Percentiles rank a stretch among this genome's conserved stretches.
Conservation (phyloP, 2,113 vertebrate species). For the Paracanthobrama guichenoti region DNA sequence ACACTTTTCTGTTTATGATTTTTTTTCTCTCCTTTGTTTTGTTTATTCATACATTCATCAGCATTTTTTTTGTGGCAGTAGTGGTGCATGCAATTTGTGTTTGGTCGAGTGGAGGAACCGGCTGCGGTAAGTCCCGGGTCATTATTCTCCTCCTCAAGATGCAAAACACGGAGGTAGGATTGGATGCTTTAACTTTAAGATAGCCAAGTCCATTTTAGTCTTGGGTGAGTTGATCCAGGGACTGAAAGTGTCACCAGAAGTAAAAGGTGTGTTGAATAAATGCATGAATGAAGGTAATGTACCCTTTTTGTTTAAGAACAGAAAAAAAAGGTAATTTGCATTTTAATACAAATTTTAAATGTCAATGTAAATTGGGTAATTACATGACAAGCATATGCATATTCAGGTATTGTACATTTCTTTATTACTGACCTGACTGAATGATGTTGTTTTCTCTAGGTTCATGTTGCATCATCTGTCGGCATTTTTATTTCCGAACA, state of each 20-base stretch:
- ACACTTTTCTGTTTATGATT: slow-evolving; percentile 20
- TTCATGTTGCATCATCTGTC: slow-evolving; percentile 47
- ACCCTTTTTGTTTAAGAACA: slow-evolving; percentile 26
- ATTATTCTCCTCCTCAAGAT: slow-evolving; percentile 69
- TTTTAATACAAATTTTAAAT: background rate
- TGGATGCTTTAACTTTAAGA: slow-evolving; percentile 56
- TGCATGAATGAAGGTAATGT: slow-evolving; percentile 54
- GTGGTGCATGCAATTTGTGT: slow-evolving; percentile 74
- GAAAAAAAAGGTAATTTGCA: background rate
- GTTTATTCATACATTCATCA: slow-evolving; percentile 51
- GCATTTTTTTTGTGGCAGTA: slow-evolving; percentile 53
- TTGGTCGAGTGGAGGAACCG: slow-evolving; percentile 69
- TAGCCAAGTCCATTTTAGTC: slow-evolving; percentile 40
- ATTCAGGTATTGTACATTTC: slow-evolving; percentile 55
- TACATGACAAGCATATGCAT: slow-evolving; percentile 48
- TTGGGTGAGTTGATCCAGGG: slow-evolving; percentile 43
- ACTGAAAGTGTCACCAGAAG: slow-evolving; percentile 40
- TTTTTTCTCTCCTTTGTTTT: slow-evolving; percentile 40
- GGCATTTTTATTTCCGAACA: slow-evolving; percentile 28
- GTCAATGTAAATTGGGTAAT: slow-evolving; percentile 29
- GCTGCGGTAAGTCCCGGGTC: slow-evolving; percentile 77
- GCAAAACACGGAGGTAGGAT: slow-evolving; percentile 77
- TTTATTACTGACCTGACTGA: slow-evolving; percentile 51
- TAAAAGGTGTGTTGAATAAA: slow-evolving; percentile 43
- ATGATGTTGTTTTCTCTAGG: slow-evolving; percentile 52